Base-by-base conservation (phyloP, 1,140 invertebrate genomes). In the Atta cephalotes region DNA sequence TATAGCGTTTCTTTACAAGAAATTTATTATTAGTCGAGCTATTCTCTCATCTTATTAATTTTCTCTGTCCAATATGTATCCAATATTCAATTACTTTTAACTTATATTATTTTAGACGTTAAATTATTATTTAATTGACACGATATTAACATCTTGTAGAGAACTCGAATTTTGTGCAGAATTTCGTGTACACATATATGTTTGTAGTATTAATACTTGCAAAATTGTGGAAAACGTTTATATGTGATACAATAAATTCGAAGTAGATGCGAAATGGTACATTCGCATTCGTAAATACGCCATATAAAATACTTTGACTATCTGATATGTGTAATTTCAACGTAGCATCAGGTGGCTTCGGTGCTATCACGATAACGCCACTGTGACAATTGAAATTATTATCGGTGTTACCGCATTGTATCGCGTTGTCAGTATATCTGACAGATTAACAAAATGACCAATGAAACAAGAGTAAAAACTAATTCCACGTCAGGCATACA, bases 381-480 rank as follows among this genome's bases (percentile, higher is more conserved):
- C 80, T 31, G 28, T 74, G 80, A 74, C 68, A 84, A 84, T 84
- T 76, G 56, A 76, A 84, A 84, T 76, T 74, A 51, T 76, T 76
- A 76, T 74, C 80, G 49, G 39, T 53, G 45, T 82, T 62, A 65
- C 80, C 56, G n/a, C 70, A 56, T 82, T 39, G 10, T 31, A 35
- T 84, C 56, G 39, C 45, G 56, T 62, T 72, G 66, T 58, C 79
- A 9, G 53, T 74, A 60, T 45, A 72, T 76, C 28, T 35, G 63
- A 35, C 80, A 14, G 70, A 84, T 63, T 60, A 82, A 76, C 39
- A n/a, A 76, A 70, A 74, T 21, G 39, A n/a, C 16, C 18, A 70
- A 60, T 51, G n/a, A 62, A 76, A 76, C 25, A 63, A 35, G 18
- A 63, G 21, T 35, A 49, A 62, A 28, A 51, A 74, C 9, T 76